Conservation (phyloP, 1,140 invertebrate genomes). For the Eurosta solidaginis region DNA sequence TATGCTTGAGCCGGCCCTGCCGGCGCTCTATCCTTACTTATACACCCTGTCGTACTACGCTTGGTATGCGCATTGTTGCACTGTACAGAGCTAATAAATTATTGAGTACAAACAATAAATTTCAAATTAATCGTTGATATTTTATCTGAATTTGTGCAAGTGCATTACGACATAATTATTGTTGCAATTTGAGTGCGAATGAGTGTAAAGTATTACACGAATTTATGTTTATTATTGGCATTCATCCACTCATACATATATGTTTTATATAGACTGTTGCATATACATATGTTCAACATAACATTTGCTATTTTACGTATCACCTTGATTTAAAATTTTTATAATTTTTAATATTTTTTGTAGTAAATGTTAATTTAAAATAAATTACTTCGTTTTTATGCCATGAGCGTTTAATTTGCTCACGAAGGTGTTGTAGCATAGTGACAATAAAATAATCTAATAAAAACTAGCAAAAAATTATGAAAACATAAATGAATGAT, state of each 20-base stretch:
- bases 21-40: neutral
- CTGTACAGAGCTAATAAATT: constrained; percentile 30
- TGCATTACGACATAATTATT: constrained; percentile 29
- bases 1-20: too few relatives aligned
- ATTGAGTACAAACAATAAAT: constrained; percentile 34
- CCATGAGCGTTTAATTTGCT: neutral
- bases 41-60: neutral
- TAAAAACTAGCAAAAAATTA: neutral
- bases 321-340: neutral
- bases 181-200: constrained; percentile 1
- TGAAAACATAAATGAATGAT: constrained; percentile 4
- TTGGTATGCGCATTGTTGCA: neutral
- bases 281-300: neutral
- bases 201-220: too few relatives aligned
- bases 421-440: constrained; percentile 4
- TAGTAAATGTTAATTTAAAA: constrained; percentile 20
- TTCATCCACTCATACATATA: neutral
- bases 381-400: neutral
- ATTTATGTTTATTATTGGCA: neutral
- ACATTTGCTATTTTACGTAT: neutral
- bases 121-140: constrained; percentile 35
- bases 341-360: neutral
- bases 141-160: constrained; percentile 28
- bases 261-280: neutral
- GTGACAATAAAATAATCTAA: neutral